These are phyloP conservation scores for Apodemia duryi DNA, from an alignment of 2,888 invertebrate genomes.

Conservation along the genomic window DNA sequence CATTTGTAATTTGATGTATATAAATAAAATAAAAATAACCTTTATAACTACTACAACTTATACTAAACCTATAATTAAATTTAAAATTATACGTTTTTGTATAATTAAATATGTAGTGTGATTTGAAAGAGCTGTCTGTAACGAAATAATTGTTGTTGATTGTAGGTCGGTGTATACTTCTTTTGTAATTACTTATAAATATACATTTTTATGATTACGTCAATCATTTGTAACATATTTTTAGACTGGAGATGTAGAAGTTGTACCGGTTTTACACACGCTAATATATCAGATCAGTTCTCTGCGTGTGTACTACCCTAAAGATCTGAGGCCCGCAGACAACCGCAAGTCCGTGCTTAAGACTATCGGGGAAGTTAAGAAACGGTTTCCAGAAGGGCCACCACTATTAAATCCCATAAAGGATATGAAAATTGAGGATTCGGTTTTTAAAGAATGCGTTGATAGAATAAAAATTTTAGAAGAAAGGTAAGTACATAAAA, in stretches of 20 bases:
- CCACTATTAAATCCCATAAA: slow-evolving; percentile 95
- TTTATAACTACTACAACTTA: too few species aligned
- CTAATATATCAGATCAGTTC: slow-evolving; percentile 93
- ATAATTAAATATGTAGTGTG: slow-evolving; percentile 58
- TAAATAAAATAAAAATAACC: too few species aligned
- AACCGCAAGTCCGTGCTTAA: slow-evolving; percentile 91
- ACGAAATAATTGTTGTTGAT: slow-evolving; percentile 15
- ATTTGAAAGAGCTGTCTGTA: slow-evolving; percentile 64
- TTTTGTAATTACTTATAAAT: background rate
- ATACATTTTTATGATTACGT: background rate
- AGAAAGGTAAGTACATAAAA: slow-evolving; percentile 72
- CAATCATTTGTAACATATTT: slow-evolving; percentile 13
- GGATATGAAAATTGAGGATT: slow-evolving; percentile 96
- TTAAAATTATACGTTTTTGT: too few species aligned
- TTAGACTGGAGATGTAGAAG: slow-evolving; percentile 91
- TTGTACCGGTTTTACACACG: slow-evolving; percentile 90
- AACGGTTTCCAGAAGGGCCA: slow-evolving; percentile 91
- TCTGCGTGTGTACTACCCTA: slow-evolving; percentile 92
- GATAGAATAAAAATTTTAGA: slow-evolving; percentile 91
- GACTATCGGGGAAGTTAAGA: slow-evolving; percentile 92
- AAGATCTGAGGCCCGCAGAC: slow-evolving; percentile 91
- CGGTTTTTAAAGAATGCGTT: slow-evolving; percentile 88
- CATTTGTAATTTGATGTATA: too few species aligned
- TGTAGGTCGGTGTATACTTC: slow-evolving; percentile 5
- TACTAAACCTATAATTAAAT: too few species aligned